A percentile compares a stretch with the other conserved stretches of the same genome.
Evolutionary conservation across 2,888 invertebrate genomes (phyloP).

Genomic region (Tanypteryx hageni): DNA sequence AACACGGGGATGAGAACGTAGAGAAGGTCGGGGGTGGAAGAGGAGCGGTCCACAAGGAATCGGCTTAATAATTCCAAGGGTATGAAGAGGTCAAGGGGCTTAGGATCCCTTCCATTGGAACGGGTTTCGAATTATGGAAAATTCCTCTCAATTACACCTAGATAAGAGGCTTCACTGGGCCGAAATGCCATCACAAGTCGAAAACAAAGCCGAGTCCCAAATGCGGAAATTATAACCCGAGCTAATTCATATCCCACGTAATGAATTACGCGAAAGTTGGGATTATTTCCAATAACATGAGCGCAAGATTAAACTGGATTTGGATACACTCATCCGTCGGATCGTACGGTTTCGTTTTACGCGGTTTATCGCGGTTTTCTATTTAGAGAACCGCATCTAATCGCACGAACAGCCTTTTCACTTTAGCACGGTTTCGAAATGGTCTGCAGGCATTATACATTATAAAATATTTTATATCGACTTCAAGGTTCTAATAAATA

Average conservation of each 20-base stretch:
- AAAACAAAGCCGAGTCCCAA: not conserved
- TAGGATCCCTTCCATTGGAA: constrained; percentile 12
- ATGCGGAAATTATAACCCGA: not conserved
- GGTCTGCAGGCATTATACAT: no score
- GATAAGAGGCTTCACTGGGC: not conserved
- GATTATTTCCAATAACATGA: not conserved
- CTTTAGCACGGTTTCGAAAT: no score
- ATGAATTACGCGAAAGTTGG: not conserved
- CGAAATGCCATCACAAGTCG: not conserved
- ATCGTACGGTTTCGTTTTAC: no score
- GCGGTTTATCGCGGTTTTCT: no score
- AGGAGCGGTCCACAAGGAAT: not conserved
- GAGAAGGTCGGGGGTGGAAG: not conserved
- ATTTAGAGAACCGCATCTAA: no score
- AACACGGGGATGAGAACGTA: not conserved
- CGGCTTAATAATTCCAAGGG: constrained; percentile 20
- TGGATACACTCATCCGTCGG: not conserved
- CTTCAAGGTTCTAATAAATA: no score
- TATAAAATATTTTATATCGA: no score
- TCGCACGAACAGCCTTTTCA: no score
- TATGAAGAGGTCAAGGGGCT: constrained; percentile 14
- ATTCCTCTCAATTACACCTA: constrained; percentile 43
- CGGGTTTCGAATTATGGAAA: not conserved
- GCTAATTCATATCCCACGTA: not conserved
- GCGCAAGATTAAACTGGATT: not conserved